Evolutionary conservation across 2,113 vertebrate genomes (phyloP).

Genomic region (Morone saxatilis): DNA sequence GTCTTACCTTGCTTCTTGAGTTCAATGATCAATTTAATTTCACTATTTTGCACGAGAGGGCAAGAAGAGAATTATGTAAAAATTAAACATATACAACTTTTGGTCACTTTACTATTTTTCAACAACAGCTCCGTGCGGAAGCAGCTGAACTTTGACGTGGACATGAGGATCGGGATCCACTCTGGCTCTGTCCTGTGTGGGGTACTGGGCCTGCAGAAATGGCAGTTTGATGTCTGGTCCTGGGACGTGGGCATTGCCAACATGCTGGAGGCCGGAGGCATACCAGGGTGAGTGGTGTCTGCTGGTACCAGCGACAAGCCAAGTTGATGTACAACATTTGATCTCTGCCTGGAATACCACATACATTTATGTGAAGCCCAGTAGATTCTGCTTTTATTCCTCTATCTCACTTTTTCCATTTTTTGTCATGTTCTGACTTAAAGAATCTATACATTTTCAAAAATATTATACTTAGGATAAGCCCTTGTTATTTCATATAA

Average conservation of each 20-base stretch:
- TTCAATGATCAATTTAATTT: neutral
- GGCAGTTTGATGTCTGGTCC: conserved; percentile 88
- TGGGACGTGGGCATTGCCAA: conserved; percentile 85
- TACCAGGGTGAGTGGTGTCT: conserved; percentile 79
- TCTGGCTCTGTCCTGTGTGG: conserved; percentile 85
- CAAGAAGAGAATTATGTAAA: neutral
- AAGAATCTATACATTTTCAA: neutral
- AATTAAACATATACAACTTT: neutral
- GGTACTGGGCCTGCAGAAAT: conserved; percentile 86
- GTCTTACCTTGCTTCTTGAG: neutral
- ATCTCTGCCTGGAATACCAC: neutral
- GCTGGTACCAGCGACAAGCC: neutral
- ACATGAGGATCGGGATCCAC: conserved; percentile 87
- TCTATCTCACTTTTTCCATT: neutral
- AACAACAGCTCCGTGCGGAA: conserved; percentile 70
- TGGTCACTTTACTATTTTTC: neutral
- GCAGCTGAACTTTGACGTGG: conserved; percentile 78
- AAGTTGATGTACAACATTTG: neutral
- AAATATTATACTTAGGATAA: neutral
- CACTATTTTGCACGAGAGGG: neutral
- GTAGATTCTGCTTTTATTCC: neutral
- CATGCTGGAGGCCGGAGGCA: conserved; percentile 84
- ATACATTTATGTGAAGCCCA: neutral
- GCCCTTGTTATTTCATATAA: neutral
- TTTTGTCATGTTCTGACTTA: too few relatives aligned